A percentile compares a stretch with the other conserved stretches of the same genome.
phyloP scores from a whole-genome alignment of 2,888 invertebrate species.

The Ctenicera cuprea region DNA sequence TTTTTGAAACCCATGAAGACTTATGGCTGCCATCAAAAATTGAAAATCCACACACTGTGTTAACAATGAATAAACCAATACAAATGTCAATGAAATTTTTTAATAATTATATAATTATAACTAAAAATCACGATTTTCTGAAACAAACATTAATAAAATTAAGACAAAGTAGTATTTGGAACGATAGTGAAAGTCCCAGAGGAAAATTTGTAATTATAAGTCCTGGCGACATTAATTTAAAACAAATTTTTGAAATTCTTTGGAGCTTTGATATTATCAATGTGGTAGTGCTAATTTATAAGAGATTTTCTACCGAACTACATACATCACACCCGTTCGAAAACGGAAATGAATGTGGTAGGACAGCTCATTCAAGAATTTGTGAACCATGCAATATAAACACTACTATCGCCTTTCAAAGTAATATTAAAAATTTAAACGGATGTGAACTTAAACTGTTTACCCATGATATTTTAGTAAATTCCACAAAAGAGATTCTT shows the following conservation, averaged over 20 bases:
- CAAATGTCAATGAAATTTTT: background rate
- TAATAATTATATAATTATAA: background rate
- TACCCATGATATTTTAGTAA: too few species aligned
- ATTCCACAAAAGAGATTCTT: too few species aligned
- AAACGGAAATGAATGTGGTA: background rate
- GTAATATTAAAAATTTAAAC: too few species aligned
- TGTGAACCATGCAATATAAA: background rate
- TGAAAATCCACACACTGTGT: too few species aligned
- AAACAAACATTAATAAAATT: background rate
- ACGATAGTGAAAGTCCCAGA: slow-evolving; percentile 1
- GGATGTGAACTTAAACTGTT: too few species aligned
- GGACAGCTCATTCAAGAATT: background rate
- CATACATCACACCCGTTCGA: background rate
- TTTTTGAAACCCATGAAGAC: too few species aligned
- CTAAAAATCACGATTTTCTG: background rate
- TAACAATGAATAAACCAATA: background rate
- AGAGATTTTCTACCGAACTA: background rate
- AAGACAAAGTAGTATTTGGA: background rate
- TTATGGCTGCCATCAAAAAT: too few species aligned
- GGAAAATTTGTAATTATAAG: background rate
- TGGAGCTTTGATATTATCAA: background rate
- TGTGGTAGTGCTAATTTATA: background rate
- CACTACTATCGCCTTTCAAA: too few species aligned
- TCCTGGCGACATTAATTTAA: background rate
- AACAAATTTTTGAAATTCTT: background rate